Percentiles rank a stretch among this genome's conserved stretches.
Evolutionary conservation across 2,797 vertebrate species (phyloP).

Genomic region (Anabacerthia variegaticeps): DNA sequence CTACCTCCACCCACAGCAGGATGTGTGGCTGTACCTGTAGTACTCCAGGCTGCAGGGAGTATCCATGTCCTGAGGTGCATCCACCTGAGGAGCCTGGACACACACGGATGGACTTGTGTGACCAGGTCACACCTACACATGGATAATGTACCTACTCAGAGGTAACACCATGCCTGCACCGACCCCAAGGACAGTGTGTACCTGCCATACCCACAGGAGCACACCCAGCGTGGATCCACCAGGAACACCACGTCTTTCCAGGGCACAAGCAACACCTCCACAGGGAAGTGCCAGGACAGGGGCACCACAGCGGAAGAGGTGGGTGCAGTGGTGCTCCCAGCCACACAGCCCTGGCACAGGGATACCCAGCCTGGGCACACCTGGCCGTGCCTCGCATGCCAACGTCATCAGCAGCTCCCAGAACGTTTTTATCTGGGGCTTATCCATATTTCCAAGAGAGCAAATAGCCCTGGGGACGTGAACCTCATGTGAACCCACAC

Average conservation of each 20-base stretch:
- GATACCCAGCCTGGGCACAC: accelerated
- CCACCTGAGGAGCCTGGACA: background rate
- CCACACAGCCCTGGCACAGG: background rate
- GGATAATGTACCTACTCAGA: background rate
- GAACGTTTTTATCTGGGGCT: accelerated
- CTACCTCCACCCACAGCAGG: accelerated
- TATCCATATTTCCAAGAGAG: accelerated
- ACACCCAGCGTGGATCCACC: accelerated
- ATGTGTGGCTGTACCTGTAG: accelerated
- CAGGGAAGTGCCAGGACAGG: accelerated
- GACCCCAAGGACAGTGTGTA: background rate
- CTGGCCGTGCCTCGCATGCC: accelerated
- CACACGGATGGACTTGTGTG: accelerated
- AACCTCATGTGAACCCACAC: background rate
- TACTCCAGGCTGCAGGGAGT: accelerated
- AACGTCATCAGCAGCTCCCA: accelerated
- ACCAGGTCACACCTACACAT: background rate
- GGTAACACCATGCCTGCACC: background rate
- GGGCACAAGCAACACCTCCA: accelerated
- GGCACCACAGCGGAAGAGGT: background rate
- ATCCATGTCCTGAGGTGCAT: accelerated
- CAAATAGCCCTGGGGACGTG: background rate
- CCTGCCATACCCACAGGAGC: background rate
- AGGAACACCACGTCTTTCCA: accelerated
- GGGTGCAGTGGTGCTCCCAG: accelerated